phyloP scores from a whole-genome alignment of 2,113 vertebrate species.

The Crotalus tigris region DNA sequence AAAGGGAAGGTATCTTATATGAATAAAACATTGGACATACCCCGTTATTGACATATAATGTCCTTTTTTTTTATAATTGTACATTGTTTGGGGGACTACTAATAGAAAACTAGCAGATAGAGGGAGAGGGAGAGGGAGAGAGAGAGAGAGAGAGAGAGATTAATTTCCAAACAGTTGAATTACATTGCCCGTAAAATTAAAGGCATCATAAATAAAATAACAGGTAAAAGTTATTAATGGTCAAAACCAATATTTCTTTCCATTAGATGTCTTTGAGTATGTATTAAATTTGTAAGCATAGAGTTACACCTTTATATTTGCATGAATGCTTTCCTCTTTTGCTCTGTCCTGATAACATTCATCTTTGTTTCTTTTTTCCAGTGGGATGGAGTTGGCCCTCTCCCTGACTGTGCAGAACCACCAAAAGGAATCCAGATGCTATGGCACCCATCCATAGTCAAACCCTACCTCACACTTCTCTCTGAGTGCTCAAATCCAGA shows the following conservation, averaged over 20 bases:
- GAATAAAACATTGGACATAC: no score
- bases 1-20: no score
- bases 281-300: not conserved
- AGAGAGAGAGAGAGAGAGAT: no score
- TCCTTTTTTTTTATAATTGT: no score
- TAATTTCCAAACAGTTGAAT: not conserved
- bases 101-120: no score
- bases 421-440: slow-evolving; percentile 99
- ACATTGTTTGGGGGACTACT: no score
- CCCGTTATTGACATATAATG: no score
- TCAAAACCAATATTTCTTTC: slow-evolving; percentile 6
- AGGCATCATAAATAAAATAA: not conserved
- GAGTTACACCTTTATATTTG: not conserved
- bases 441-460: slow-evolving; percentile 99
- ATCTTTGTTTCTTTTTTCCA: slow-evolving; percentile 66
- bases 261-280: not conserved
- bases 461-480: slow-evolving; percentile 99
- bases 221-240: not conserved
- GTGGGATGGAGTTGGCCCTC: slow-evolving; percentile 98
- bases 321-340: not conserved
- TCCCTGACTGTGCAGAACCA: slow-evolving; percentile 91
- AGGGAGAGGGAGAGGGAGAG: no score
- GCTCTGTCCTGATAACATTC: slow-evolving; percentile 23
- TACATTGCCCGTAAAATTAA: not conserved
- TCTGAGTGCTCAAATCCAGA: slow-evolving; percentile 99